Evolutionary conservation across 2,113 vertebrate species (phyloP).

Genomic region (Sinocyclocheilus anshuiensis): DNA sequence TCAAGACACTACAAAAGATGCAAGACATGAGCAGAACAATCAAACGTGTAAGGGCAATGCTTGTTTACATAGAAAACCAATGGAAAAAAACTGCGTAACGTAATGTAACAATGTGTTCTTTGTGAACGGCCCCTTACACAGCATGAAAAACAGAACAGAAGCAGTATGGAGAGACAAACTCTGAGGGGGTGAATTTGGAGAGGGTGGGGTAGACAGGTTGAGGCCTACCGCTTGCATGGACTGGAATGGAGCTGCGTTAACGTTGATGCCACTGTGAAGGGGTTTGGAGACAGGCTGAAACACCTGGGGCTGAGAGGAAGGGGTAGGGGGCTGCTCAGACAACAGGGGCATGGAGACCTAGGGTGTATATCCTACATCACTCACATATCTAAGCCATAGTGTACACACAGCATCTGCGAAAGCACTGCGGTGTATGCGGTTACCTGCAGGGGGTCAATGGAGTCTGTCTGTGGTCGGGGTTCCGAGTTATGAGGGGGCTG

Average conservation of each 20-base stretch:
- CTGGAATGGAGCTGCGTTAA: slow-evolving; percentile 99
- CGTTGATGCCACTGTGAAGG: slow-evolving; percentile 94
- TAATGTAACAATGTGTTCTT: slow-evolving; percentile 4
- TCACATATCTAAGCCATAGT: slow-evolving; percentile 16
- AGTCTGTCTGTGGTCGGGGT: slow-evolving; percentile 79
- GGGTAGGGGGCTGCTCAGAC: slow-evolving; percentile 84
- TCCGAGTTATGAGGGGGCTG: slow-evolving; percentile 82
- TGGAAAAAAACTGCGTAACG: background rate
- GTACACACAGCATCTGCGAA: background rate
- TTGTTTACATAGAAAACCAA: background rate
- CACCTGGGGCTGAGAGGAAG: slow-evolving; percentile 87
- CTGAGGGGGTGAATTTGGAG: background rate
- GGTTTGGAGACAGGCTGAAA: slow-evolving; percentile 94
- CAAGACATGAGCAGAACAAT: background rate
- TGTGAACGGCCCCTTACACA: background rate
- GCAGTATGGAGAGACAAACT: slow-evolving; percentile 35
- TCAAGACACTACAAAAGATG: background rate
- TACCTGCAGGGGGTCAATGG: slow-evolving; percentile 85
- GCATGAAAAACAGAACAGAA: slow-evolving; percentile 25
- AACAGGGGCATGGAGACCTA: slow-evolving; percentile 90
- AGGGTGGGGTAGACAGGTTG: background rate
- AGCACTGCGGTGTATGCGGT: background rate
- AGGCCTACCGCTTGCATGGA: slow-evolving; percentile 96
- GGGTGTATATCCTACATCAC: slow-evolving; percentile 28
- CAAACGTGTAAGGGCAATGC: no score